Conservation (phyloP, 2,797 vertebrate genomes). For the Myioborus melanocephalus region DNA sequence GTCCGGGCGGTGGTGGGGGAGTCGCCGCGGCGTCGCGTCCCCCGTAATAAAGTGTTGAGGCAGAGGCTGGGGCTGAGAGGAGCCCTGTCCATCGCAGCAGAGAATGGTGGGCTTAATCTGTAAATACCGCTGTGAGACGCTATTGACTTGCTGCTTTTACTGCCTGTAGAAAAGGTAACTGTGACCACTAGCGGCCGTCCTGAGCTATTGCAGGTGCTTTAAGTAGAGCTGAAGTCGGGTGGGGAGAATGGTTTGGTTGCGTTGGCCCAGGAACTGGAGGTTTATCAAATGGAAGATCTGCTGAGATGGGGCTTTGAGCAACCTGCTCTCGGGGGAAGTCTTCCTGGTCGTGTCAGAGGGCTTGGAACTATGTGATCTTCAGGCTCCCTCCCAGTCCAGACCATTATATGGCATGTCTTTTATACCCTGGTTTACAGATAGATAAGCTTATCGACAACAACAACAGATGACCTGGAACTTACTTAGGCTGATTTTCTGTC, state of each 20-base stretch:
- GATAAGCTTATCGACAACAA: neutral
- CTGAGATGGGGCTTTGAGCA: neutral
- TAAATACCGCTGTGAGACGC: accelerated
- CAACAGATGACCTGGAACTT: neutral
- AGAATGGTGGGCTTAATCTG: accelerated
- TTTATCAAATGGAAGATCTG: accelerated
- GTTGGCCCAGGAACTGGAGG: neutral
- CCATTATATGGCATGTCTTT: accelerated
- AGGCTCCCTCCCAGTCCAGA: no score
- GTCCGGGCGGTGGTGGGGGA: no score
- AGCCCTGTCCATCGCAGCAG: accelerated
- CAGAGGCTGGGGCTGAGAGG: neutral
- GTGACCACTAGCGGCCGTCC: neutral
- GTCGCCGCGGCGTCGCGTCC: neutral
- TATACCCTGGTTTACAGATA: neutral
- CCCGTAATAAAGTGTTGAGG: neutral
- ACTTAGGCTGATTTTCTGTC: neutral
- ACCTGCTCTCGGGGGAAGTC: neutral
- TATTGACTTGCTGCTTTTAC: accelerated
- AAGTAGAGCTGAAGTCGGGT: neutral
- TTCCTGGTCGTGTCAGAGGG: neutral
- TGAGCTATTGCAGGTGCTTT: neutral
- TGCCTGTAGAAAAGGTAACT: accelerated
- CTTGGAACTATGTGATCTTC: no score
- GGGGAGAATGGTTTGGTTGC: neutral